Evolutionary conservation across 2,888 invertebrate genomes (phyloP).

Genomic region (Plutella xylostella): DNA sequence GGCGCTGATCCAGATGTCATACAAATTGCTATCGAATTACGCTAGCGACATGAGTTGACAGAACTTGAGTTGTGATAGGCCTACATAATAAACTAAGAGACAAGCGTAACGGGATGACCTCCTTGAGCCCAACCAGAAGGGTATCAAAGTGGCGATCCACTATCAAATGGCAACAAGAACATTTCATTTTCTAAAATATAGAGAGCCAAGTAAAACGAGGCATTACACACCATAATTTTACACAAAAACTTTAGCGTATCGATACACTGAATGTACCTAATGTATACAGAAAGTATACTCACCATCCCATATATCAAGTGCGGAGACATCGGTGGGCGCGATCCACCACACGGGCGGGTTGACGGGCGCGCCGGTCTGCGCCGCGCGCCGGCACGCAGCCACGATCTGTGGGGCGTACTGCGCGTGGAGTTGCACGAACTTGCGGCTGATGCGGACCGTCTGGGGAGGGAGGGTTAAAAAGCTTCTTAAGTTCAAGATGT

Average conservation of each 20-base stretch:
- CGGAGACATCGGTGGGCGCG: slow-evolving; percentile 68
- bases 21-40: too few species aligned
- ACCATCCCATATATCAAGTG: slow-evolving; percentile 56
- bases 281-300: slow-evolving; percentile 12
- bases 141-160: too few species aligned
- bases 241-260: not conserved
- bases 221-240: not conserved
- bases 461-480: too few species aligned
- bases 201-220: not conserved
- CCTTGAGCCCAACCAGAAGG: too few species aligned
- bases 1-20: too few species aligned
- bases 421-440: slow-evolving; percentile 69
- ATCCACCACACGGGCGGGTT: slow-evolving; percentile 84
- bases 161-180: too few species aligned
- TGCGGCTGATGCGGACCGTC: slow-evolving; percentile 67
- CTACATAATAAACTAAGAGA: too few species aligned
- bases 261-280: not conserved
- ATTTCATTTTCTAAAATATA: not conserved
- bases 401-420: slow-evolving; percentile 61
- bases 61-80: too few species aligned
- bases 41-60: too few species aligned
- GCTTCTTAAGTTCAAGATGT: too few species aligned
- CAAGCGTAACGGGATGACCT: too few species aligned
- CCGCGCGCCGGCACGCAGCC: slow-evolving; percentile 59
- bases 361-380: slow-evolving; percentile 68